phyloP scores from a whole-genome alignment of 2,888 invertebrate genomes.

The Eutolmus rufibarbis region DNA sequence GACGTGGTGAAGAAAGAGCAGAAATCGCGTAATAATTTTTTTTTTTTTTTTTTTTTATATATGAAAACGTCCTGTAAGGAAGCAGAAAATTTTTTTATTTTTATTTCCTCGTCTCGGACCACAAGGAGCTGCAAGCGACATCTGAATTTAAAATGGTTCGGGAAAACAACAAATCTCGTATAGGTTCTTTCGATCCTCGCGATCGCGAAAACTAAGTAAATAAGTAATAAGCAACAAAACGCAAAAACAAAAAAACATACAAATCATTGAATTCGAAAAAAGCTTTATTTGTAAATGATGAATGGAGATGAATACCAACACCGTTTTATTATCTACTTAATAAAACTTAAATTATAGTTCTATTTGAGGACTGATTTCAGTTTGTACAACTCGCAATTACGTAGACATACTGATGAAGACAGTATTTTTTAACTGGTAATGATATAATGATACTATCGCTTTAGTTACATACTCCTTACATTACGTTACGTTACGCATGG shows the following conservation, averaged over 20 bases:
- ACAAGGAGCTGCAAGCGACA: conserved; percentile 19
- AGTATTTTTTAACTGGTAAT: conserved; percentile 25
- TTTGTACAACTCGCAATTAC: conserved; percentile 41
- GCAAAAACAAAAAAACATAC: background rate
- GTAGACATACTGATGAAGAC: conserved; percentile 31
- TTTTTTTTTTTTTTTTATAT: background rate
- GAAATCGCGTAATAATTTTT: conserved; percentile 22
- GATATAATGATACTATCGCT: background rate
- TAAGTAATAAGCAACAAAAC: conserved; percentile 3
- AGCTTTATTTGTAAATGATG: conserved; percentile 24
- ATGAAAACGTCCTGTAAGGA: conserved; percentile 3
- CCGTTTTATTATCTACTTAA: conserved; percentile 39
- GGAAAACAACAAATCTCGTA: background rate
- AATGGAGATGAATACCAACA: conserved; percentile 11
- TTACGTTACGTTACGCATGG: conserved; percentile 21
- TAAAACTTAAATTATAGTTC: conserved; percentile 37
- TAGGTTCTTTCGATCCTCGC: background rate
- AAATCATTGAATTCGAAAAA: conserved; percentile 4
- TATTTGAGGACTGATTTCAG: conserved; percentile 37
- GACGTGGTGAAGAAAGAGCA: background rate
- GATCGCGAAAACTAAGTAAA: background rate
- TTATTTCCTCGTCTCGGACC: background rate
- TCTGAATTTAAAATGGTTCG: conserved; percentile 15
- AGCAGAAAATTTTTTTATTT: background rate
- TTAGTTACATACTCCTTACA: conserved; percentile 6